Conservation (phyloP, 2,797 vertebrate genomes). For the Labroides dimidiatus region DNA sequence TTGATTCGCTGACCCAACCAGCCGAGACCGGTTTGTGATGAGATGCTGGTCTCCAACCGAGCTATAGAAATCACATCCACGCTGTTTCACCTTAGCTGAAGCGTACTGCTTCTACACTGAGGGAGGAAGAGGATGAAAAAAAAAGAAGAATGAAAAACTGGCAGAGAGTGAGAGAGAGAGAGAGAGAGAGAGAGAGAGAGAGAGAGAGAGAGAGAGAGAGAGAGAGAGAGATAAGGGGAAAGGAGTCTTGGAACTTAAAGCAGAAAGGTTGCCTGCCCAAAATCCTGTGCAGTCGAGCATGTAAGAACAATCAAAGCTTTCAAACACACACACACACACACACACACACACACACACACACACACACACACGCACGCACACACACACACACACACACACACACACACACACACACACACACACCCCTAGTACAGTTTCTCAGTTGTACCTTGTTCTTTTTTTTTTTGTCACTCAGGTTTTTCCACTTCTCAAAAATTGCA, state of each 20-base stretch:
- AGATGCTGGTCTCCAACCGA: conserved; percentile 78
- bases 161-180: conserved; percentile 34
- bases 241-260: conserved; percentile 60
- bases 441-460: conserved; percentile 24
- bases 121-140: conserved; percentile 29
- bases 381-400: conserved; percentile 39
- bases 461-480: conserved; percentile 15
- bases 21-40: conserved; percentile 78
- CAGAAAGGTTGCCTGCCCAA: conserved; percentile 66
- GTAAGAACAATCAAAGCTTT: conserved; percentile 74
- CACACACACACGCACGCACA: conserved; percentile 23
- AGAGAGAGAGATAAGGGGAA: conserved; percentile 49
- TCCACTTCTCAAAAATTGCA: conserved; percentile 22
- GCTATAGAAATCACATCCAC: conserved; percentile 77
- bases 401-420: conserved; percentile 10
- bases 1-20: conserved; percentile 77
- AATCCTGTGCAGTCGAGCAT: conserved; percentile 73
- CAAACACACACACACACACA: conserved; percentile 37
- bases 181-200: conserved; percentile 8
- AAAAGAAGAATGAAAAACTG: conserved; percentile 46
- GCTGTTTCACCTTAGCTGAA: conserved; percentile 73
- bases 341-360: conserved; percentile 1
- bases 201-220: conserved; percentile 49
- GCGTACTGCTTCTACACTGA: conserved; percentile 51
- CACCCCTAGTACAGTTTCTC: conserved; percentile 20